Evolutionary conservation across 2,797 vertebrate genomes (phyloP), one percentile per base, ranked within the genome.

Genomic region (Helostoma temminkii): DNA sequence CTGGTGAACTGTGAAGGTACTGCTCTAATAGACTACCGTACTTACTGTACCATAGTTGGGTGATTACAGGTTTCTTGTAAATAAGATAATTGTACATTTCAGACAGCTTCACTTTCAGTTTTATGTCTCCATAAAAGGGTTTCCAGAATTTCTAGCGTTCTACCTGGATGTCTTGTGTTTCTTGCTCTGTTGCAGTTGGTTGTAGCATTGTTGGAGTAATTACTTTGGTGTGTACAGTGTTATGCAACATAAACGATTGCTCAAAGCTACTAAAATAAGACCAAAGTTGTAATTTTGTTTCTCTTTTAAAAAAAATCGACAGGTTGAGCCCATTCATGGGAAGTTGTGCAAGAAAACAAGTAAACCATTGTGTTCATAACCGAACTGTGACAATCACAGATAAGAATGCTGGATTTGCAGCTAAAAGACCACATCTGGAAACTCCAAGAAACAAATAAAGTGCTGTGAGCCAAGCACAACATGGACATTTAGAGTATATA

Each of bases 271-370:
- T 28, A 53, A 53, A 60, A 53, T 37, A 36, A 26, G 47, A 43
- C 26, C 22, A 10, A 42, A 42, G 22, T 22, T 30, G 26, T 9
- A 19, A 2, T 32, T 32, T 32, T 9, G 32, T 32, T 9, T 32
- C 9, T 32, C 32, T 32, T 32, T 32, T 9, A 41, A 67, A 41
- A 67, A 60, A 32, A 24, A 11, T 9, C 43, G 30, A 32, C 36
- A 66, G 24, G 24, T 48, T 30, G 26, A 50, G 9, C 26, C 48
- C 9, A n/a, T 30, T 32, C 2, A 50, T 30, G 26, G 26, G 24
- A 1, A 28, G 3, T 34, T 39, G 19, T 37, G 65, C 18, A 66
- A 66, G 43, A 48, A 30, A 57, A 30, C 64, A 56, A 48, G 34
- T 32, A 14, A 48, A 39, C 24, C 43, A 39, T 26, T 10, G 5